Percentiles rank a stretch among this genome's conserved stretches.
Conservation (phyloP, 1,140 invertebrate genomes). For the Solenopsis fugax region DNA sequence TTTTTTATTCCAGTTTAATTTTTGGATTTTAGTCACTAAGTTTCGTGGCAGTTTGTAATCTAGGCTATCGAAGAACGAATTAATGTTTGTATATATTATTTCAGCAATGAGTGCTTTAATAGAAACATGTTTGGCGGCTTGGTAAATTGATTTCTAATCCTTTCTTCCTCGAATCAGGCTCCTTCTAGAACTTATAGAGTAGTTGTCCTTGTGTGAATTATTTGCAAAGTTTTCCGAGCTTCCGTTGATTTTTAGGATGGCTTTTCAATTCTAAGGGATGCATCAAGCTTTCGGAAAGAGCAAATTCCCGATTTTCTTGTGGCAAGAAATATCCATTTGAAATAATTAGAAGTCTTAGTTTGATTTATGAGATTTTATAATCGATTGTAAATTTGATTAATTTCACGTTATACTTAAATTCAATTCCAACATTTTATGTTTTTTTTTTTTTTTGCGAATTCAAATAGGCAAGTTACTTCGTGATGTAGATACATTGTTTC, state of each 20-base stretch:
- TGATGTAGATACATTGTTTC: background rate
- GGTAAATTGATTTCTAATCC: constrained; percentile 46
- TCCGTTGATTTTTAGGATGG: constrained; percentile 52
- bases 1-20: constrained; percentile 4
- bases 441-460: background rate
- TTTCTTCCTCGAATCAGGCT: constrained; percentile 16
- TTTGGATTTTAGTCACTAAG: constrained; percentile 5
- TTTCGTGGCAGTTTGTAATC: background rate
- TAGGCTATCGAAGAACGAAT: constrained; percentile 2
- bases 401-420: constrained; percentile 2
- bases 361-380: constrained; percentile 50
- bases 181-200: constrained; percentile 46
- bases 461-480: background rate
- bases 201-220: constrained; percentile 55
- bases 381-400: background rate
- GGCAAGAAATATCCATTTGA: constrained; percentile 18
- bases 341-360: constrained; percentile 17
- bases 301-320: constrained; percentile 21
- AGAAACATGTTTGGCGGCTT: constrained; percentile 48
- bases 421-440: background rate
- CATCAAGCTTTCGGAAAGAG: constrained; percentile 38
- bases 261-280: constrained; percentile 42
- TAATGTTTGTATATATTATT: constrained; percentile 53
- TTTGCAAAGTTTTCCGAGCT: constrained; percentile 44
- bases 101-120: constrained; percentile 42